Conservation (phyloP, 1,140 invertebrate species). For the Achroia grisella region DNA sequence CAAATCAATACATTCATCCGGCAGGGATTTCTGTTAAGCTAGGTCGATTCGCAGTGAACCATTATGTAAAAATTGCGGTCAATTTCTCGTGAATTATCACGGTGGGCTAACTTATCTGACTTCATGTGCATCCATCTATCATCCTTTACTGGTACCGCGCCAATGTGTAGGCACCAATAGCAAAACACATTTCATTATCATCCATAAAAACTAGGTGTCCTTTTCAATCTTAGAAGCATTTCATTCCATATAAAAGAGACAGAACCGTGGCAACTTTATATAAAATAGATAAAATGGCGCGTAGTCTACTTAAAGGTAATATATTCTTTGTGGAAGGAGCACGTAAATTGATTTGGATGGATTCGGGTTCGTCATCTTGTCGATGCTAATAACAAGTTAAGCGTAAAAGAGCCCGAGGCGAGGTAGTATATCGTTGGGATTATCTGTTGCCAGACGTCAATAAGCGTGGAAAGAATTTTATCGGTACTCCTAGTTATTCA, state of each 20-base stretch:
- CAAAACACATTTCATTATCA: too few species aligned
- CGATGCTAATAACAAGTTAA: constrained; percentile 33
- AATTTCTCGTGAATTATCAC: too few species aligned
- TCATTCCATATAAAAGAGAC: constrained; percentile 1
- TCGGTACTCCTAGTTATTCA: constrained; percentile 1
- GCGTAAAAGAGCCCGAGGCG: constrained; percentile 17
- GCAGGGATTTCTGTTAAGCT: too few species aligned
- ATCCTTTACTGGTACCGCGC: too few species aligned
- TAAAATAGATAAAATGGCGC: constrained; percentile 1
- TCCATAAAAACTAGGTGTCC: too few species aligned
- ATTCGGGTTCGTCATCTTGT: constrained; percentile 27
- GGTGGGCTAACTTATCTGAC: too few species aligned
- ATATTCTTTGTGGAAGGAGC: constrained; percentile 37
- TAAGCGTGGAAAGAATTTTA: constrained; percentile 8
- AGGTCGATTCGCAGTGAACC: too few species aligned
- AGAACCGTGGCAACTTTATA: constrained; percentile 3
- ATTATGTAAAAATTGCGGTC: too few species aligned
- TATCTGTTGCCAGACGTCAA: constrained; percentile 4
- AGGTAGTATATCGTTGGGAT: constrained; percentile 13
- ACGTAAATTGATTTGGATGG: constrained; percentile 50
- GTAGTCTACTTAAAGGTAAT: constrained; percentile 13
- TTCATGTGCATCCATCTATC: too few species aligned
- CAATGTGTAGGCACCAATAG: too few species aligned
- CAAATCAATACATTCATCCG: too few species aligned
- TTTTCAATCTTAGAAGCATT: neutral